Base-by-base conservation (phyloP, 2,888 invertebrate species). In the Protonemura montana region DNA sequence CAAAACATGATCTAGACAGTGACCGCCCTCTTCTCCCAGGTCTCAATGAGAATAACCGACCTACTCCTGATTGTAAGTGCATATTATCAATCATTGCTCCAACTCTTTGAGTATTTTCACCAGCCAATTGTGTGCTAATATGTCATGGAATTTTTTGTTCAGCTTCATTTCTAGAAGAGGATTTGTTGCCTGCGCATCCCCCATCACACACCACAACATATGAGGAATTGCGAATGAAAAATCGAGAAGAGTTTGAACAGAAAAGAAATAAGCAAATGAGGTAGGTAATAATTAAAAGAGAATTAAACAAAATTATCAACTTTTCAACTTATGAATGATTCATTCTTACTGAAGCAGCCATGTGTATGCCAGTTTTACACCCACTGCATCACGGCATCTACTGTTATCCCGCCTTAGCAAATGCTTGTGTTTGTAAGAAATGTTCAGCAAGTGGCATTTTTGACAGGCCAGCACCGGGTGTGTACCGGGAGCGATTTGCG, bases 141-240 rank as follows among this genome's bases (percentile, higher is more conserved):
- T 59, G 13, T 3, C 59, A n/a, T 35, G 35, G 35, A 10, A 35
- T 35, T 35, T 30, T 28, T 29, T 0, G 21, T 84, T 87, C 90
- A 89, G 90, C 91, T 88, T 90, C 92, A 25, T 89, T 91, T 81
- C 90, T 91, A 87, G 92, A 93, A 86, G 93, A 93, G 87, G 92
- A 92, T 89, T 88, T 91, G 77, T 92, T 93, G 87, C 90, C 92
- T 28, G 88, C 89, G n/a, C 88, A 91, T 26, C 89, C 91, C 89
- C 90, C 92, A 89, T 89, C 92, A 89, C 89, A 92, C 89, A 89
- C 92, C 0, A 93, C 94, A 21, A 93, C 94, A 0, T 96, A 96
- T 89, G 96, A 96, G 76, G 96, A 96, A 89, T 91, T 96, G 87
- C 93, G 96, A 27, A 93, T 93, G 85, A 93, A 92, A 89, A 96